Evolutionary conservation across 2,113 vertebrate species (phyloP).

Genomic region (Larimichthys crocea): DNA sequence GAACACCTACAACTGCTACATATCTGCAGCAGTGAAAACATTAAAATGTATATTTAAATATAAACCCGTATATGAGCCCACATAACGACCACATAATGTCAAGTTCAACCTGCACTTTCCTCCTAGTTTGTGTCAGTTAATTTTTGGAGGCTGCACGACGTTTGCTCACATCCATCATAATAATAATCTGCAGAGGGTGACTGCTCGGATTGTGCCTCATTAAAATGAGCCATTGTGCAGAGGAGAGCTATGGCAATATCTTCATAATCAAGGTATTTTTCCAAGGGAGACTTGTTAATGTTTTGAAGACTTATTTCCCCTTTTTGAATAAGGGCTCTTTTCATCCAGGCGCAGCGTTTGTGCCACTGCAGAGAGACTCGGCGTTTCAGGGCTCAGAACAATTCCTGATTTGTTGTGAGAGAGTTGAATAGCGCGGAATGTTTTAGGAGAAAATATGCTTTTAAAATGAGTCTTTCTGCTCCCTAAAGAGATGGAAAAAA

Average conservation of each 20-base stretch:
- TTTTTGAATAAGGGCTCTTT: conserved; percentile 83
- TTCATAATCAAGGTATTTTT: conserved; percentile 79
- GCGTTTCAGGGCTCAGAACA: conserved; percentile 75
- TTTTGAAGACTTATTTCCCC: conserved; percentile 82
- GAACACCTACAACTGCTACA: conserved; percentile 61
- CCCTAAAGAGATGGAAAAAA: conserved; percentile 3
- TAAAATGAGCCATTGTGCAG: conserved; percentile 75
- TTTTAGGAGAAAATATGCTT: conserved; percentile 76
- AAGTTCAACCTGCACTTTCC: conserved; percentile 10
- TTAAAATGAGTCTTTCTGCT: conserved; percentile 67
- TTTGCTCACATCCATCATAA: conserved; percentile 52
- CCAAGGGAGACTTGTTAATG: conserved; percentile 78
- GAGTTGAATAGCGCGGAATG: conserved; percentile 75
- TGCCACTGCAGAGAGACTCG: conserved; percentile 86
- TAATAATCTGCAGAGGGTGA: conserved; percentile 37
- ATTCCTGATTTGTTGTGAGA: conserved; percentile 81
- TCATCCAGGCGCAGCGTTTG: conserved; percentile 87
- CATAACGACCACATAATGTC: neutral
- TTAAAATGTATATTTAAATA: conserved; percentile 11
- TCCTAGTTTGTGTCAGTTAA: conserved; percentile 17
- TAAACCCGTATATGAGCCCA: neutral
- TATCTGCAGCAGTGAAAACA: conserved; percentile 21
- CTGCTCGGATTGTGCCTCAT: conserved; percentile 58
- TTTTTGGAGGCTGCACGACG: conserved; percentile 16
- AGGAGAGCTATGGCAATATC: conserved; percentile 74